Percentiles rank a stretch among this genome's conserved stretches.
Conservation (phyloP, 2,797 vertebrate genomes). For the Gadopsis marmoratus region DNA sequence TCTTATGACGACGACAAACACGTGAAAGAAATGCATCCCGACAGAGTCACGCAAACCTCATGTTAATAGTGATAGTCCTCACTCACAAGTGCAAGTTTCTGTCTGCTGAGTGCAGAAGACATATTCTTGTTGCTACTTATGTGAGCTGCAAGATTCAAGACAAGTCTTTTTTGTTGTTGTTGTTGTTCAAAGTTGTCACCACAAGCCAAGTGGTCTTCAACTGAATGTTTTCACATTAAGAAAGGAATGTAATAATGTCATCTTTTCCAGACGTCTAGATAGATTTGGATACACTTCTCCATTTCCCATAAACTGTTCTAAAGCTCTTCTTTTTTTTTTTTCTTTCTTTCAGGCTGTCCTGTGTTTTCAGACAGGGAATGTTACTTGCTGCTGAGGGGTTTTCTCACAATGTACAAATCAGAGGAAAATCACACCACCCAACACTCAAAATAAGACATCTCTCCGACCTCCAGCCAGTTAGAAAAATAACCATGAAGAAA, state of each 20-base stretch:
- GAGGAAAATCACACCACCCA: slow-evolving; percentile 65
- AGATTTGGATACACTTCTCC: slow-evolving; percentile 63
- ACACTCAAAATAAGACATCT: slow-evolving; percentile 67
- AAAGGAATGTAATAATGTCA: slow-evolving; percentile 76
- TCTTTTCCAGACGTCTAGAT: slow-evolving; percentile 63
- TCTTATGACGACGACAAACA: slow-evolving; percentile 70
- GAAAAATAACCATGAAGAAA: slow-evolving; percentile 77
- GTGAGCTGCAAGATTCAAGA: slow-evolving; percentile 68
- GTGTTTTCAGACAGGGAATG: slow-evolving; percentile 80
- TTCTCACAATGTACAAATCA: slow-evolving; percentile 67
- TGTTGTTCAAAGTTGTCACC: slow-evolving; percentile 50
- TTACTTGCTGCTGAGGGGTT: slow-evolving; percentile 72
- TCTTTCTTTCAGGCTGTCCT: slow-evolving; percentile 61
- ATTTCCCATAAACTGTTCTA: slow-evolving; percentile 56
- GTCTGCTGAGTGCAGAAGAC: slow-evolving; percentile 55
- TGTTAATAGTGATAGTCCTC: slow-evolving; percentile 73
- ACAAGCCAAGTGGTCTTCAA: slow-evolving; percentile 61
- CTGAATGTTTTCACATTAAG: slow-evolving; percentile 67
- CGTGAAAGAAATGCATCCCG: slow-evolving; percentile 71
- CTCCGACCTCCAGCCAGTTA: slow-evolving; percentile 73
- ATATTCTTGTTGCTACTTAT: slow-evolving; percentile 67
- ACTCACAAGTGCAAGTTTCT: slow-evolving; percentile 73
- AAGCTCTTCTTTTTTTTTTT: slow-evolving; percentile 45
- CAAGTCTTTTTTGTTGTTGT: slow-evolving; percentile 28
- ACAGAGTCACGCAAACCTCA: slow-evolving; percentile 77